Evolutionary conservation across 64 coral and sea anemone genomes (phyloP).

Genomic region (Pocillopora verrucosa): DNA sequence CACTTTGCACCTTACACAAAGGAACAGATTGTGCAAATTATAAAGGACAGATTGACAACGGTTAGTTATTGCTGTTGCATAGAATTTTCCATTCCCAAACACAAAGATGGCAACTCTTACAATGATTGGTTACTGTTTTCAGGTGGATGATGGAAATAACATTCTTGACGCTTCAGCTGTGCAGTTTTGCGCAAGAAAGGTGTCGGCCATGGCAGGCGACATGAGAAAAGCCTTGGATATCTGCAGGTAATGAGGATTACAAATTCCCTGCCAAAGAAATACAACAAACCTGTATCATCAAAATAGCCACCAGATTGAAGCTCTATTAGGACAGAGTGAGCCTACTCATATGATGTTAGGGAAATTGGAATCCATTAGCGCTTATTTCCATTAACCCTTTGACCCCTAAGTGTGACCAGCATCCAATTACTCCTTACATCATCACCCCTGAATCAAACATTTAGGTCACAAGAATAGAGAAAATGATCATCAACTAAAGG

Average conservation of each 20-base stretch:
- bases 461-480: too few species aligned
- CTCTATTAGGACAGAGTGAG: too few species aligned
- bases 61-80: slow-evolving; percentile 18
- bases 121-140: not conserved
- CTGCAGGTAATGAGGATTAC: slow-evolving; percentile 70
- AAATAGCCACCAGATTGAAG: not conserved
- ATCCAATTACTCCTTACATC: too few species aligned
- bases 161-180: slow-evolving; percentile 80
- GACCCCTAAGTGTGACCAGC: too few species aligned
- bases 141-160: slow-evolving; percentile 50
- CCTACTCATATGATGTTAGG: too few species aligned
- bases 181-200: slow-evolving; percentile 99
- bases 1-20: slow-evolving; percentile 94
- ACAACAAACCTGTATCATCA: not conserved
- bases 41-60: slow-evolving; percentile 74
- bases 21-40: slow-evolving; percentile 86
- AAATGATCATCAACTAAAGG: too few species aligned
- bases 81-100: not conserved
- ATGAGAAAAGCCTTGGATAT: slow-evolving; percentile 98
- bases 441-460: too few species aligned
- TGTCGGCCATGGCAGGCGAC: slow-evolving; percentile 94
- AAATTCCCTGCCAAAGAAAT: not conserved
- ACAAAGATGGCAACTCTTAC: not conserved
- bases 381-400: too few species aligned
- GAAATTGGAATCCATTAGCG: too few species aligned